Conservation (phyloP, 2,888 invertebrate species). For the Choristoneura rosaceana region DNA sequence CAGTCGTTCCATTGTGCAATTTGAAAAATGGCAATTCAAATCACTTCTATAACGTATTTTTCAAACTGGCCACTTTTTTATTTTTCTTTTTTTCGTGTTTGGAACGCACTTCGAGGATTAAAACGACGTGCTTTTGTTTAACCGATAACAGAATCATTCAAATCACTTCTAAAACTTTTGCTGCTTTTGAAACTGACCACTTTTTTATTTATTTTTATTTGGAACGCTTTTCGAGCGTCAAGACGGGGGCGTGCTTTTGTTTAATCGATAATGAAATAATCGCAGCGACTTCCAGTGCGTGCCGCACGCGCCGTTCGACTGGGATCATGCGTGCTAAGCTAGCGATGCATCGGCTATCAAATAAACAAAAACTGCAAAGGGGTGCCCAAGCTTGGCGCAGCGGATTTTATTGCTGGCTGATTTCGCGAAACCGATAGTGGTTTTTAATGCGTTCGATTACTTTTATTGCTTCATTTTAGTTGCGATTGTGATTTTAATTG, state of each 20-base stretch:
- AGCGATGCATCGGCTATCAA: slow-evolving; percentile 80
- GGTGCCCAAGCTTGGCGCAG: slow-evolving; percentile 65
- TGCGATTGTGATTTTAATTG: slow-evolving; percentile 30
- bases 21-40: slow-evolving; percentile 38
- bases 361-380: slow-evolving; percentile 79
- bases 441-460: slow-evolving; percentile 41
- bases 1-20: slow-evolving; percentile 32
- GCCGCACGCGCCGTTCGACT: slow-evolving; percentile 77
- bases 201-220: slow-evolving; percentile 39
- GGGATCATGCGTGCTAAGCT: slow-evolving; percentile 71
- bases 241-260: slow-evolving; percentile 49
- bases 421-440: slow-evolving; percentile 60
- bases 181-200: slow-evolving; percentile 8
- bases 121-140: slow-evolving; percentile 46
- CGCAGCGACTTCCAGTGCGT: slow-evolving; percentile 64
- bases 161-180: not conserved
- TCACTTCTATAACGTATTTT: slow-evolving; percentile 13
- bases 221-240: slow-evolving; percentile 42
- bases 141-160: slow-evolving; percentile 47
- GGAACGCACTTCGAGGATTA: slow-evolving; percentile 42
- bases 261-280: slow-evolving; percentile 48
- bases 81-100: slow-evolving; percentile 37
- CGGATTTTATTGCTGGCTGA: slow-evolving; percentile 61
- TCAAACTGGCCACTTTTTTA: slow-evolving; percentile 16
- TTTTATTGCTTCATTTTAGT: slow-evolving; percentile 37